Evolutionary conservation across 30 jellyfish, hydroid and myxozoan species (phyloP).

Genomic region (Aurelia aurita complex sp. Pacific): DNA sequence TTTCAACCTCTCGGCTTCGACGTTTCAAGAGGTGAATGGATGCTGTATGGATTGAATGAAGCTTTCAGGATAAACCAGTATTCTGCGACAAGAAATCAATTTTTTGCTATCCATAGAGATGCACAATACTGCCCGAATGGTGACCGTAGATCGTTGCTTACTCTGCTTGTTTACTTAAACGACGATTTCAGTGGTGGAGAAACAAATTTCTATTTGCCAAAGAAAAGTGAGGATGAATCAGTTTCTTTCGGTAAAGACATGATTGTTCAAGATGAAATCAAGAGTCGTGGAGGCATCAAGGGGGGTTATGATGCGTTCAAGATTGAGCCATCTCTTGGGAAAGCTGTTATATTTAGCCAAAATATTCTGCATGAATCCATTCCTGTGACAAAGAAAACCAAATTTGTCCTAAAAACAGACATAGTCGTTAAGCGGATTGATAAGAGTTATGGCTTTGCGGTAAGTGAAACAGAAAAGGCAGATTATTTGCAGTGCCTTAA

Average conservation of each 20-base stretch:
- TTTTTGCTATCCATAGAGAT: conserved; percentile 50
- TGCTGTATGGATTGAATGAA: conserved; percentile 28
- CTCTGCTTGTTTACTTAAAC: conserved; percentile 58
- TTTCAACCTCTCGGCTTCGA: conserved; percentile 64
- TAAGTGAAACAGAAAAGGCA: conserved; percentile 31
- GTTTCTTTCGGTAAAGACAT: conserved; percentile 6
- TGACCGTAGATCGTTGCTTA: conserved; percentile 54
- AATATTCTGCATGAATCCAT: conserved; percentile 59
- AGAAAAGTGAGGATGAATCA: neutral
- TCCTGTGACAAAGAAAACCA: conserved; percentile 12
- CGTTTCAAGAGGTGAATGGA: conserved; percentile 60
- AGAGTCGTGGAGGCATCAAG: conserved; percentile 51
- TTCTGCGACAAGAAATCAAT: neutral
- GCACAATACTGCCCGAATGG: conserved; percentile 78
- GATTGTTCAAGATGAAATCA: conserved; percentile 55
- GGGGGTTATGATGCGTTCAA: conserved; percentile 44
- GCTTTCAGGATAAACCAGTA: conserved; percentile 42
- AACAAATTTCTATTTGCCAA: conserved; percentile 57
- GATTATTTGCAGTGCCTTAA: conserved; percentile 61
- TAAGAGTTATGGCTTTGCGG: conserved; percentile 48
- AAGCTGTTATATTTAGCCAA: conserved; percentile 64
- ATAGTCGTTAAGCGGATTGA: conserved; percentile 46
- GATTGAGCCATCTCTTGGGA: conserved; percentile 41
- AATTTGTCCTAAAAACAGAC: conserved; percentile 50
- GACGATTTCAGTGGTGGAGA: conserved; percentile 69